Evolutionary conservation across 2,888 invertebrate genomes (phyloP).

Genomic region (Blera fallax): DNA sequence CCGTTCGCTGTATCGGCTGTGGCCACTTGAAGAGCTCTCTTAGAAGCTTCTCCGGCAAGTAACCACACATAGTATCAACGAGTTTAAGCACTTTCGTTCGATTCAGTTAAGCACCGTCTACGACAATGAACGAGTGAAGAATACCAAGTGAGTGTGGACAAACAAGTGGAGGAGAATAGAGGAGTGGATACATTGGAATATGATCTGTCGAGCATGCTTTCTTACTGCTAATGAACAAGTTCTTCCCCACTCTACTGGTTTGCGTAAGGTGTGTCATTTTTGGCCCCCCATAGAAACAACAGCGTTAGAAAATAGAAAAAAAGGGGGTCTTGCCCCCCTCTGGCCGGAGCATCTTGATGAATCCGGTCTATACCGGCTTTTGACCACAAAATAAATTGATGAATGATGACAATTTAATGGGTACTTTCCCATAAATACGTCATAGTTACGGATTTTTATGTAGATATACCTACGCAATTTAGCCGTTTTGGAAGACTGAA

Average conservation of each 20-base stretch:
- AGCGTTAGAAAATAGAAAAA: neutral
- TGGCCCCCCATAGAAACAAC: conserved; percentile 10
- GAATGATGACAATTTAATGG: neutral
- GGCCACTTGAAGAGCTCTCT: conserved; percentile 43
- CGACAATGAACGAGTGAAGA: conserved; percentile 30
- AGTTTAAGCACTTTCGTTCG: conserved; percentile 42
- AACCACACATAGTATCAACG: conserved; percentile 35
- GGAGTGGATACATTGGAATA: conserved; percentile 28
- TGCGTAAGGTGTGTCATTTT: conserved; percentile 52
- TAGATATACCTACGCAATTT: no score
- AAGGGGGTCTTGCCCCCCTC: neutral
- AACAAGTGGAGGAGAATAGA: conserved; percentile 27
- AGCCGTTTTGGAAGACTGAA: no score
- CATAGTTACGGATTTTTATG: neutral
- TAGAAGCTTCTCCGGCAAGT: neutral
- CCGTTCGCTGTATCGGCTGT: neutral
- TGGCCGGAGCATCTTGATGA: neutral
- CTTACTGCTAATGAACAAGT: conserved; percentile 43
- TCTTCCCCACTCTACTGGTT: neutral
- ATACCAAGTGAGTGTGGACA: conserved; percentile 36
- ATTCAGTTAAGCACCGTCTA: conserved; percentile 43
- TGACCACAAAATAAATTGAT: neutral
- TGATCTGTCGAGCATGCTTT: conserved; percentile 52
- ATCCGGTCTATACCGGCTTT: neutral
- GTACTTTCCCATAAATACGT: neutral